Evolutionary conservation across 2,113 vertebrate species (phyloP), one percentile per base, ranked within the genome.

Genomic region (Ictidomys tridecemlineatus): DNA sequence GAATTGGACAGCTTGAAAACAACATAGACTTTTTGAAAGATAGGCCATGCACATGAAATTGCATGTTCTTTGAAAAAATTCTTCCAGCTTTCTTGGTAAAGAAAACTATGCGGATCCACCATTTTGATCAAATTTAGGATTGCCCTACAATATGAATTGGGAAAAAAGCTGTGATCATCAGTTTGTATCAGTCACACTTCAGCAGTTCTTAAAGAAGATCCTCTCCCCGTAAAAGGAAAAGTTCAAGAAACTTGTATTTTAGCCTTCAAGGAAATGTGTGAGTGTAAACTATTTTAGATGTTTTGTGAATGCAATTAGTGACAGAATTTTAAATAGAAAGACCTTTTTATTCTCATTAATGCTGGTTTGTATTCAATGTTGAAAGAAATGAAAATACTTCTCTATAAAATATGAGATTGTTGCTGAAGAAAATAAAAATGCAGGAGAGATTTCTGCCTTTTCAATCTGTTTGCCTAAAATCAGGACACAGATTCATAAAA

Each of bases 321-420:
- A 94, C 89, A 87, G 76, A 94, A 94, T 87, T 97, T 98, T 89
- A 79, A 94, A 14, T 74, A 45, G 67, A 87, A 89, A 96, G 70
- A 42, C 53, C 30, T 89, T 87, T 96, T 42, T 85, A 85, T 37
- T 84, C 58, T 93, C 91, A 28, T 85, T 97, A 95, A 97, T 78
- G 65, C 69, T 96, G 65, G 45, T 32, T 24, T 96, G 39, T 83
- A 95, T 98, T 95, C 93, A 0, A 0, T 74, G 76, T 20, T 65
- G 58, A 78, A 37, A 39, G 24, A 90, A 79, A 88, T n/a, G 30
- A 61, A 76, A 90, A 30, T 65, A 65, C 63, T 65, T 89, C 58
- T 77, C 14, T 32, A 16, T 16, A 79, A 30, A 34, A 67, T 79
- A 37, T 67, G 28, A 67, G 28, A 72, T 73, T 61, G 20, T 72